These are phyloP conservation scores for Paedocypris micromegethes DNA, from an alignment of 2,797 vertebrate species.

Conservation along the genomic window DNA sequence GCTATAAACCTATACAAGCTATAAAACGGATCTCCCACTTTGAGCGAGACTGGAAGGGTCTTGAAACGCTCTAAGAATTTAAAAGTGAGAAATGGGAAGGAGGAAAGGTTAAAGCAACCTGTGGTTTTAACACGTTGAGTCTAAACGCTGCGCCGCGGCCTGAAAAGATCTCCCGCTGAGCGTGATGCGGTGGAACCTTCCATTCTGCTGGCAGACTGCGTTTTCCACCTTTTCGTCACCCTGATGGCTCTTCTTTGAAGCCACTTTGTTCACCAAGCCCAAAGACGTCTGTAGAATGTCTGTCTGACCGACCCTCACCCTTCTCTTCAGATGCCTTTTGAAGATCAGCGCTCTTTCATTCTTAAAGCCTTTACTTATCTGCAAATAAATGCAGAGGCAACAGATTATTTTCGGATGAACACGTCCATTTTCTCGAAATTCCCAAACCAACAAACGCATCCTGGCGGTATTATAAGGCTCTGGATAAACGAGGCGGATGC, in stretches of 20 bases:
- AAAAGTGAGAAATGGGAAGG: not conserved
- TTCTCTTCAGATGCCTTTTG: slow-evolving; percentile 21
- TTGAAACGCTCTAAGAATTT: not conserved
- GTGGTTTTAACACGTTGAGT: not conserved
- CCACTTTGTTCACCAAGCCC: slow-evolving; percentile 32
- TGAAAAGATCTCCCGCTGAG: slow-evolving; percentile 19
- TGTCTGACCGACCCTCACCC: not conserved
- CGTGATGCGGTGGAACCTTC: slow-evolving; percentile 22
- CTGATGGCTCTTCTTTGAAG: slow-evolving; percentile 33
- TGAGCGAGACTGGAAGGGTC: not conserved
- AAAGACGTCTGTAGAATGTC: slow-evolving; percentile 29
- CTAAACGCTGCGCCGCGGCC: not conserved
- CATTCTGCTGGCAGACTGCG: slow-evolving; percentile 31
- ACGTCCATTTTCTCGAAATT: slow-evolving; percentile 37
- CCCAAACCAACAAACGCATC: slow-evolving; percentile 29
- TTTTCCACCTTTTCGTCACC: slow-evolving; percentile 45
- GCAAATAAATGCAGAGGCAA: slow-evolving; percentile 52
- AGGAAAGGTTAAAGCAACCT: not conserved
- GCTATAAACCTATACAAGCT: not conserved
- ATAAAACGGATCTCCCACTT: not conserved
- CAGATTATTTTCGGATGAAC: slow-evolving; percentile 53
- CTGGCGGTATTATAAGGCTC: slow-evolving; percentile 32
- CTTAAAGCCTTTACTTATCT: slow-evolving; percentile 42
- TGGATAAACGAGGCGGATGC: slow-evolving; percentile 31
- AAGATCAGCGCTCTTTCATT: slow-evolving; percentile 41